Evolutionary conservation across 2,797 vertebrate genomes (phyloP).

Genomic region (Chrosomus eos): DNA sequence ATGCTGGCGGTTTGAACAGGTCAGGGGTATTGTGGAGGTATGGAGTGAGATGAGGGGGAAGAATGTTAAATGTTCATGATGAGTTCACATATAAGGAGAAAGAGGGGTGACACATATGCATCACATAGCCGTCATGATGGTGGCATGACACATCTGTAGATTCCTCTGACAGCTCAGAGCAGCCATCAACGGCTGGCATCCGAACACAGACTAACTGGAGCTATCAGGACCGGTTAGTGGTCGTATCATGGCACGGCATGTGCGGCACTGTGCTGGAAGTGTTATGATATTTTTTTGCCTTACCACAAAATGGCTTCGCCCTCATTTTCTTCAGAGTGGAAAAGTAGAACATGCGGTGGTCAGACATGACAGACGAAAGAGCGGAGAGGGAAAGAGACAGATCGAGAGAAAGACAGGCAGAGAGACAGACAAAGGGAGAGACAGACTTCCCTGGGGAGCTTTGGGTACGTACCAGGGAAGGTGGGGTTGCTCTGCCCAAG

Average conservation of each 20-base stretch:
- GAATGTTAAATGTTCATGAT: conserved; percentile 66
- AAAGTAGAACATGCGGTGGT: conserved; percentile 48
- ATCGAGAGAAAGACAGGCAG: conserved; percentile 48
- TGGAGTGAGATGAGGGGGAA: conserved; percentile 70
- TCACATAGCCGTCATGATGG: conserved; percentile 50
- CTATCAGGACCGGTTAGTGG: conserved; percentile 13
- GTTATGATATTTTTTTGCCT: conserved; percentile 43
- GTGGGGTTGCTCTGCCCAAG: conserved; percentile 99
- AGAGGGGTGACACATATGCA: conserved; percentile 55
- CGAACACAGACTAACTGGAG: conserved; percentile 33
- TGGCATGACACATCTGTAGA: neutral
- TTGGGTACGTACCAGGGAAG: conserved; percentile 99
- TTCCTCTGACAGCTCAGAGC: conserved; percentile 9
- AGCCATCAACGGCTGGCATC: neutral
- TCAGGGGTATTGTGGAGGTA: conserved; percentile 68
- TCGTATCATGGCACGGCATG: neutral
- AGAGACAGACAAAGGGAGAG: conserved; percentile 78
- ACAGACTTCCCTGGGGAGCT: conserved; percentile 91
- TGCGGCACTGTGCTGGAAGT: conserved; percentile 34
- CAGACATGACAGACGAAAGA: conserved; percentile 47
- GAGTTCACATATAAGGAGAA: conserved; percentile 53
- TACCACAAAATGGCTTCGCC: conserved; percentile 46
- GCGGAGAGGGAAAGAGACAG: conserved; percentile 74
- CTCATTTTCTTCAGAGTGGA: conserved; percentile 43
- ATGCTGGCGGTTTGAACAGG: conserved; percentile 68